Conservation (phyloP, 2,888 invertebrate genomes). For the Caenorhabditis macrosperma region DNA sequence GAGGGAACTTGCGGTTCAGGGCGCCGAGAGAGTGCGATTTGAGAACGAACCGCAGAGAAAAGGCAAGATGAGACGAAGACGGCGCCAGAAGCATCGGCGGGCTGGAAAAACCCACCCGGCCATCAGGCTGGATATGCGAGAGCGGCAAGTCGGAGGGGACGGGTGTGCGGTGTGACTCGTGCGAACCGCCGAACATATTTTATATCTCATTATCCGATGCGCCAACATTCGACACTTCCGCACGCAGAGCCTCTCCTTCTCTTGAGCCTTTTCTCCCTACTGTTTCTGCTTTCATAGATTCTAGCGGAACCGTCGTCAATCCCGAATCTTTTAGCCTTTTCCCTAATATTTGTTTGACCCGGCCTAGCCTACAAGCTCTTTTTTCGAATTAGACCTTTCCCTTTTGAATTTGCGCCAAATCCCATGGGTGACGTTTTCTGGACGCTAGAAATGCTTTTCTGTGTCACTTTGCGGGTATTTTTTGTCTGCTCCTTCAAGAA, state of each 20-base stretch:
- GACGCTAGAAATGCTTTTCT: slow-evolving; percentile 49
- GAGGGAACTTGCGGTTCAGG: slow-evolving; percentile 57
- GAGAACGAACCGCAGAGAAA: slow-evolving; percentile 48
- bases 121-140: slow-evolving; percentile 51
- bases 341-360: slow-evolving; percentile 1
- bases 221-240: slow-evolving; percentile 34
- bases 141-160: slow-evolving; percentile 4
- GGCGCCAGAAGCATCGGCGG: slow-evolving; percentile 51
- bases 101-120: slow-evolving; percentile 38
- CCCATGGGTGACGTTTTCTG: slow-evolving; percentile 52
- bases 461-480: slow-evolving; percentile 53
- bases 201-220: slow-evolving; percentile 44
- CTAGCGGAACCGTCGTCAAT: neutral
- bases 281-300: neutral
- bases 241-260: slow-evolving; percentile 8
- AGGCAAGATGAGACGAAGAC: slow-evolving; percentile 56
- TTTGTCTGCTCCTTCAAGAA: slow-evolving; percentile 24
- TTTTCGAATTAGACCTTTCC: slow-evolving; percentile 54
- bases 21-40: slow-evolving; percentile 54
- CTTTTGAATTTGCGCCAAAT: slow-evolving; percentile 52
- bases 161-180: slow-evolving; percentile 22
- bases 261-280: slow-evolving; percentile 1
- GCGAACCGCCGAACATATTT: slow-evolving; percentile 51
- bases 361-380: slow-evolving; percentile 14
- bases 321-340: neutral